Evolutionary conservation across 2,113 vertebrate species (phyloP).

Genomic region (Pipra filicauda): DNA sequence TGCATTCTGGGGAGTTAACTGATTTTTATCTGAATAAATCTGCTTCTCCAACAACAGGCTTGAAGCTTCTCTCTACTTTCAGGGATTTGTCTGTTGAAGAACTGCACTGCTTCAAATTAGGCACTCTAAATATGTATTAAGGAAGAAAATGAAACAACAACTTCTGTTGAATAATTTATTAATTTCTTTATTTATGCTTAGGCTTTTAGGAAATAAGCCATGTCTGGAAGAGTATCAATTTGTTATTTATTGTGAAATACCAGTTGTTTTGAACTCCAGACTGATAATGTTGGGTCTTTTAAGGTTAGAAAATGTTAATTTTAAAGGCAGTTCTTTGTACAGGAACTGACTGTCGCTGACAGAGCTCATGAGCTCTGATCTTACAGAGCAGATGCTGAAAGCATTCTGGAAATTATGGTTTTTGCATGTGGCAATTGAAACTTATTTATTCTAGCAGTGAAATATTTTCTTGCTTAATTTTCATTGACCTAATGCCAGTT

Average conservation of each 20-base stretch:
- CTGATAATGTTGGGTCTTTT: background rate
- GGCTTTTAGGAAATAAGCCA: background rate
- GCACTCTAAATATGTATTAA: background rate
- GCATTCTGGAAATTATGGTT: background rate
- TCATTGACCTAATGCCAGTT: conserved; percentile 19
- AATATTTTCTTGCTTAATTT: conserved; percentile 35
- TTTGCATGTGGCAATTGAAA: conserved; percentile 17
- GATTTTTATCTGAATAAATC: conserved; percentile 53
- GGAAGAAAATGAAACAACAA: conserved; percentile 7
- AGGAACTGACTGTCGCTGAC: background rate
- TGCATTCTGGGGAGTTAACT: conserved; percentile 24
- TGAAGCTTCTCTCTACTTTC: background rate
- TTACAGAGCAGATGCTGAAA: conserved; percentile 4
- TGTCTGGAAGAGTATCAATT: background rate
- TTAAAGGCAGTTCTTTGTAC: background rate
- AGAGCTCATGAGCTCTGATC: conserved; percentile 12
- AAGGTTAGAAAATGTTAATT: conserved; percentile 18
- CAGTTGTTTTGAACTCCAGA: background rate
- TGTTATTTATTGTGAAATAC: background rate
- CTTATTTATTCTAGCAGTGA: conserved; percentile 24
- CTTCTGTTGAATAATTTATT: conserved; percentile 28
- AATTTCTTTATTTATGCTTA: background rate
- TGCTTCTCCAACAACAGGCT: conserved; percentile 5
- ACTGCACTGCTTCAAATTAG: background rate
- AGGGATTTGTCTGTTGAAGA: background rate